phyloP scores from a whole-genome alignment of 2,888 invertebrate genomes.

The Ctenicera cuprea region DNA sequence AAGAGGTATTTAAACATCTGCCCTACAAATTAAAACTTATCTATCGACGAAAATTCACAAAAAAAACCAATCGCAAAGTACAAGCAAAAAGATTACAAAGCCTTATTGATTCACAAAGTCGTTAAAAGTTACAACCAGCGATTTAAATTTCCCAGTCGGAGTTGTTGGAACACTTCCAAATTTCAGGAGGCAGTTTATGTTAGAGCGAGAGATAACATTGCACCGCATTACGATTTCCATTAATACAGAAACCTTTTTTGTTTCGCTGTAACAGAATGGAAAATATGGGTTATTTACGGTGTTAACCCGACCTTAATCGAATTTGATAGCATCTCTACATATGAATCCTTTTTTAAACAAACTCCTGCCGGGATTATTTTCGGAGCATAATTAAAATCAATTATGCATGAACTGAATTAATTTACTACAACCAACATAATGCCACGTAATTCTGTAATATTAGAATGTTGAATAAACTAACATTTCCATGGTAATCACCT shows the following conservation, averaged over 20 bases:
- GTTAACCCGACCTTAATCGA: neutral
- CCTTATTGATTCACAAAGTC: constrained; percentile 46
- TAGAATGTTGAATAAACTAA: neutral
- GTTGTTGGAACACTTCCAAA: constrained; percentile 41
- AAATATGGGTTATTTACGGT: constrained; percentile 4
- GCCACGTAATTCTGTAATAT: neutral
- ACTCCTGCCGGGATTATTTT: neutral
- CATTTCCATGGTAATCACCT: no score
- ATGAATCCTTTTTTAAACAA: constrained; percentile 6
- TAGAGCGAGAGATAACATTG: constrained; percentile 25
- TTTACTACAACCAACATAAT: neutral
- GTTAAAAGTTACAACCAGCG: constrained; percentile 38
- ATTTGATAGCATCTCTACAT: constrained; percentile 22
- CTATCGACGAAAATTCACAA: neutral
- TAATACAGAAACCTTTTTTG: constrained; percentile 23
- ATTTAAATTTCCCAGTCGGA: constrained; percentile 39
- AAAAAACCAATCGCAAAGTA: constrained; percentile 20
- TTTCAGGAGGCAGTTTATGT: constrained; percentile 20
- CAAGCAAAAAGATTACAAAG: constrained; percentile 15
- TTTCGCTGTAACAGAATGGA: neutral
- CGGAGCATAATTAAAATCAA: neutral
- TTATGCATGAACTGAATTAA: neutral
- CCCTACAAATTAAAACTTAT: neutral
- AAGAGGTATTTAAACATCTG: neutral
- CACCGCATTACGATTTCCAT: constrained; percentile 36